Conservation (phyloP, 2,888 invertebrate genomes). For the Microchrysa polita region DNA sequence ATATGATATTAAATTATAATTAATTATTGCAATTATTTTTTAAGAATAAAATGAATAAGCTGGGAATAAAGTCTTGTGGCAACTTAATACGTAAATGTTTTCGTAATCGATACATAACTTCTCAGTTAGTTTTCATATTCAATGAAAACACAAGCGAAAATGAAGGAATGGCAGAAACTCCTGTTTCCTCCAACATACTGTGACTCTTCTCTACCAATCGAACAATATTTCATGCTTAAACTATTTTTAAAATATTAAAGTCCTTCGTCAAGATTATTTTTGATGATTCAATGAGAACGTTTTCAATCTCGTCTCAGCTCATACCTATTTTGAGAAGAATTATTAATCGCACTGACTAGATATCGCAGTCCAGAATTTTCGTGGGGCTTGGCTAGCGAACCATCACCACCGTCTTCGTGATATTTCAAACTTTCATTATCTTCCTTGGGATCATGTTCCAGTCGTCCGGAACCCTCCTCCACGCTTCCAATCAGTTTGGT, state of each 20-base stretch:
- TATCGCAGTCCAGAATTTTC: constrained; percentile 6
- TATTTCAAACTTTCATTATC: constrained; percentile 61
- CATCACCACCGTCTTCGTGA: constrained; percentile 52
- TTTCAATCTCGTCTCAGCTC: neutral
- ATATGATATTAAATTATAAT: too few relatives aligned
- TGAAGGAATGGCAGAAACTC: too few relatives aligned
- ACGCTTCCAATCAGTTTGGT: constrained; percentile 53
- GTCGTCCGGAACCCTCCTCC: constrained; percentile 54
- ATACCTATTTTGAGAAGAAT: constrained; percentile 1
- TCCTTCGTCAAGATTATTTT: too few relatives aligned
- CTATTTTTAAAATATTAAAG: too few relatives aligned
- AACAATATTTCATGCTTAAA: too few relatives aligned
- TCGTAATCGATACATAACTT: neutral
- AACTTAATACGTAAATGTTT: constrained; percentile 11
- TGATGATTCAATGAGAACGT: neutral
- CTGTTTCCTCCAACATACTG: too few relatives aligned
- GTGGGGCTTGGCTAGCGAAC: neutral
- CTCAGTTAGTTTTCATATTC: neutral
- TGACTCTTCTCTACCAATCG: too few relatives aligned
- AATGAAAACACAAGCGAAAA: too few relatives aligned
- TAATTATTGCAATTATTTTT: too few relatives aligned
- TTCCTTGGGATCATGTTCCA: constrained; percentile 57
- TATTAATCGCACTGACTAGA: constrained; percentile 1
- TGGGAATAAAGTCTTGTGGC: constrained; percentile 20
- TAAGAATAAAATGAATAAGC: too few relatives aligned